phyloP scores from a whole-genome alignment of 2,888 invertebrate species.

The Ormyrus pomaceus region DNA sequence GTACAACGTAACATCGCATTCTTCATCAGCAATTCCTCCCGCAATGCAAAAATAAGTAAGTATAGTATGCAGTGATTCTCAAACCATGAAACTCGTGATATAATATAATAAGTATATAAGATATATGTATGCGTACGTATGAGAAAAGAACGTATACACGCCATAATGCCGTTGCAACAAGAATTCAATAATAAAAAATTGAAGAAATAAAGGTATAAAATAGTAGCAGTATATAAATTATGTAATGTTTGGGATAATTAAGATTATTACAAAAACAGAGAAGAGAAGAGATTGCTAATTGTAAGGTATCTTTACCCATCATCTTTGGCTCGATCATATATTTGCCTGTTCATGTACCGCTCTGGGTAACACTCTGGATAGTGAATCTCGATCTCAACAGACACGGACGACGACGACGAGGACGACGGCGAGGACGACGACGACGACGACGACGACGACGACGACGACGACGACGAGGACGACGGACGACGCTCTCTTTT shows the following conservation, averaged over 20 bases:
- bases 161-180: constrained; percentile 32
- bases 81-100: constrained; percentile 41
- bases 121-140: constrained; percentile 5
- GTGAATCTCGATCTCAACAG: constrained; percentile 23
- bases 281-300: constrained; percentile 42
- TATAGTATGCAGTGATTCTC: constrained; percentile 19
- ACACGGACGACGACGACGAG: constrained; percentile 36
- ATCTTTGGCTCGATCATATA: constrained; percentile 59
- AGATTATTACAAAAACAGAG: constrained; percentile 47
- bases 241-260: constrained; percentile 16
- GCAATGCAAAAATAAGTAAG: constrained; percentile 26
- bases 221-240: constrained; percentile 19
- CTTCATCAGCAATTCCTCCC: constrained; percentile 27
- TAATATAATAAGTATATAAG: constrained; percentile 5
- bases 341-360: constrained; percentile 59
- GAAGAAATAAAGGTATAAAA: constrained; percentile 17
- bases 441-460: constrained; percentile 36
- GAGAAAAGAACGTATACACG: constrained; percentile 29
- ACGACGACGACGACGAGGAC: constrained; percentile 32
- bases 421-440: constrained; percentile 41
- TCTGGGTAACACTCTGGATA: constrained; percentile 52
- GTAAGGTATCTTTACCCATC: constrained; percentile 53
- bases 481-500: constrained; percentile 10
- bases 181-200: constrained; percentile 36
- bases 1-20: constrained; percentile 20